Conservation (phyloP, 2,113 vertebrate species). For the Rattus norvegicus region GRCr8 NC_086024.1:104458001-104458500, state of each 20-base stretch:
- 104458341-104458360: constrained; percentile 7
- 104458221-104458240: constrained; percentile 51
- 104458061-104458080: background rate
- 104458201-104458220: constrained; percentile 41
- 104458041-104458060: no score
- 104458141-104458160: constrained; percentile 23
- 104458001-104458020: background rate
- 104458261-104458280: background rate
- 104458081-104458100: background rate
- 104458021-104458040: accelerated
- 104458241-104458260: constrained; percentile 32
- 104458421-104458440: background rate
- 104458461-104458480: no score
- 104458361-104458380: background rate
- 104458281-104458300: constrained; percentile 55
- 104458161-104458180: constrained; percentile 51
- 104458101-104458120: background rate
- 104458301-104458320: background rate
- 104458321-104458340: constrained; percentile 6
- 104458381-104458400: background rate
- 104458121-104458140: background rate
- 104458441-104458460: no score
- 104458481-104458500: background rate
- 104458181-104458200: constrained; percentile 65
- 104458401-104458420: background rate